Conservation (phyloP, 2,888 invertebrate genomes). For the Euzetes globulus region DNA sequence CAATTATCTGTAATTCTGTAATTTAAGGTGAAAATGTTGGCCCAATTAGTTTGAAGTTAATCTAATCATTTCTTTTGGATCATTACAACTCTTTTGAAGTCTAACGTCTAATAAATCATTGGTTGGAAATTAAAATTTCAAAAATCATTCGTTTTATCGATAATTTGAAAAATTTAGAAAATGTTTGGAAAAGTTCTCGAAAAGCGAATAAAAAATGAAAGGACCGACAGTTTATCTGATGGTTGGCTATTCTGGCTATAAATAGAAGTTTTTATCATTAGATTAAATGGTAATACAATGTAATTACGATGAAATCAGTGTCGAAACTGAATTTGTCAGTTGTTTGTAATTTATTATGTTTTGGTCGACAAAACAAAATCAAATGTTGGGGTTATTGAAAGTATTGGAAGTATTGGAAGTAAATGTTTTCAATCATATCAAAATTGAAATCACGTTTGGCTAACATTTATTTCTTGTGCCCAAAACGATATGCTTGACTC, state of each 20-base stretch:
- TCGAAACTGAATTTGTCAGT: constrained; percentile 12
- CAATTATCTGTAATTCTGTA: too few relatives aligned
- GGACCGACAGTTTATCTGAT: background rate
- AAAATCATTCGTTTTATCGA: too few relatives aligned
- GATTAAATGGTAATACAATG: constrained; percentile 7
- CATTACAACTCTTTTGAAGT: too few relatives aligned
- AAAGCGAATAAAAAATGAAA: background rate
- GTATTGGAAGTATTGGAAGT: background rate
- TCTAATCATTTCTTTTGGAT: too few relatives aligned
- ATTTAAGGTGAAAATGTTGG: too few relatives aligned
- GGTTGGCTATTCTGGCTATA: background rate
- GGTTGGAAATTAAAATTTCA: too few relatives aligned
- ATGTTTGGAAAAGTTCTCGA: background rate
- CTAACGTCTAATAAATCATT: too few relatives aligned
- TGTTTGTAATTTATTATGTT: constrained; percentile 20
- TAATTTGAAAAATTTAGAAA: too few relatives aligned
- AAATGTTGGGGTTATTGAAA: constrained; percentile 5
- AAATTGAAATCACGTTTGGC: constrained; percentile 3
- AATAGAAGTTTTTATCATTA: background rate
- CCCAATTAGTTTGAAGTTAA: too few relatives aligned
- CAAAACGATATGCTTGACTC: background rate
- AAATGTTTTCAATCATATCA: background rate
- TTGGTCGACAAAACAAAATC: background rate
- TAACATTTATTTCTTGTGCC: constrained; percentile 16
- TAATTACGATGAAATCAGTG: constrained; percentile 7